Percentiles rank a stretch among this genome's conserved stretches.
Evolutionary conservation across 2,797 vertebrate genomes (phyloP).

Genomic region (Steatocranus sp.): DNA sequence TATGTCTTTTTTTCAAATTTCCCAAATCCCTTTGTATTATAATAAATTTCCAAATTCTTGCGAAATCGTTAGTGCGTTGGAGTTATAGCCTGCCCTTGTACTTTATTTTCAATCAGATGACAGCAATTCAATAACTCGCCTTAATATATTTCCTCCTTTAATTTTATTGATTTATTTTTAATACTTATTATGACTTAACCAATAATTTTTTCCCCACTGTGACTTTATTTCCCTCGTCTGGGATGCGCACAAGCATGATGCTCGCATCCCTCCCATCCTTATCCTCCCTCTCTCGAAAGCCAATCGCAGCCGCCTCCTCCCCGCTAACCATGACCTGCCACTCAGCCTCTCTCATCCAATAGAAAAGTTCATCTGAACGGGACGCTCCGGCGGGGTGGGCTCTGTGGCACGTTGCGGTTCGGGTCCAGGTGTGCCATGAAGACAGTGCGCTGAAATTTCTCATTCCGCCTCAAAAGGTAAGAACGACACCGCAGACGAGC

Average conservation of each 20-base stretch:
- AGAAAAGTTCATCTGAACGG: conserved; percentile 61
- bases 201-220: rapidly evolving
- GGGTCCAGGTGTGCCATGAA: conserved; percentile 50
- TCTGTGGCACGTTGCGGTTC: conserved; percentile 58
- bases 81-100: background rate
- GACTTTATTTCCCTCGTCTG: background rate
- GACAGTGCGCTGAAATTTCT: conserved; percentile 6
- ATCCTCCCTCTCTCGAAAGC: conserved; percentile 23
- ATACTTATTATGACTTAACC: background rate
- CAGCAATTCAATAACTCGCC: background rate
- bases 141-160: background rate
- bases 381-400: conserved; percentile 42
- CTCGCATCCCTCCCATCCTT: conserved; percentile 23
- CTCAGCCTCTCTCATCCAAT: conserved; percentile 62
- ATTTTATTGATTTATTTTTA: background rate
- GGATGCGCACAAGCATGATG: background rate
- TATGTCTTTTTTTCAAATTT: background rate
- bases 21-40: rapidly evolving
- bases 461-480: conserved; percentile 62
- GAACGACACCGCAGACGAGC: background rate
- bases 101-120: background rate
- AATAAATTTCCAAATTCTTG: background rate
- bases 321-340: conserved; percentile 5
- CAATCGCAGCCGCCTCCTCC: conserved; percentile 33
- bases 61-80: rapidly evolving